Evolutionary conservation across 2,797 vertebrate species (phyloP), one percentile per base, ranked within the genome.

Genomic region (Chanos chanos): DNA sequence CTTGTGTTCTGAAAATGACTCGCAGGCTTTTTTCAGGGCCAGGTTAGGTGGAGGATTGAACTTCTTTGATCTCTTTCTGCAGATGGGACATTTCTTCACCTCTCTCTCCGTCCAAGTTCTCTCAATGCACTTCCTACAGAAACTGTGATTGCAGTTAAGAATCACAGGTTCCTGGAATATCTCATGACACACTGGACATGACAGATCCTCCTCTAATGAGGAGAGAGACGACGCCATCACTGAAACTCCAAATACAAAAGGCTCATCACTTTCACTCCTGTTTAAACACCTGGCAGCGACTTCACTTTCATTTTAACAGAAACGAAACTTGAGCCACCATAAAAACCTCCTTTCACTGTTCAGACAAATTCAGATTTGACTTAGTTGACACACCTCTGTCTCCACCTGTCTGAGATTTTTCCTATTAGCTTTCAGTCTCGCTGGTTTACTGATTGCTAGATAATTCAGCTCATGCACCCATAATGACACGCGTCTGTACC

Each of bases 131-230:
- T 5, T 15, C 31, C 25, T 37, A 13, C 61, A 64, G 19, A 64
- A 27, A 18, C 50, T 63, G 40, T 63, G 61, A 43, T 39, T 45
- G 18, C 61, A 63, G 2, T 9, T 15, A 9, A 63, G 61, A 16
- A 64, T 1, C 40, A 64, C 51, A n/a, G 61, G 61, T 18, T 55
- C 31, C 5, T 19, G 55, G 22, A 47, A 64, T 33, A 55, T 19
- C 15, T 64, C 31, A n/a, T n/a, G n/a, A 30, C 48, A 62, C 48
- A 62, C 49, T 1, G 48, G 60, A 31, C 60, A 62, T 3, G 60
- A 44, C 4, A 62, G 37, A 16, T 62, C 37, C 12, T 52, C 48
- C 7, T 52, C 48, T 40, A 56, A 4, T 0, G 13, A 44, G n/a
- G 40, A 7, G 1, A 36, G 7, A 19, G n/a, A 8, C 13, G 44